phyloP scores from a whole-genome alignment of 2,797 vertebrate genomes.

The Danio tinwini region DNA sequence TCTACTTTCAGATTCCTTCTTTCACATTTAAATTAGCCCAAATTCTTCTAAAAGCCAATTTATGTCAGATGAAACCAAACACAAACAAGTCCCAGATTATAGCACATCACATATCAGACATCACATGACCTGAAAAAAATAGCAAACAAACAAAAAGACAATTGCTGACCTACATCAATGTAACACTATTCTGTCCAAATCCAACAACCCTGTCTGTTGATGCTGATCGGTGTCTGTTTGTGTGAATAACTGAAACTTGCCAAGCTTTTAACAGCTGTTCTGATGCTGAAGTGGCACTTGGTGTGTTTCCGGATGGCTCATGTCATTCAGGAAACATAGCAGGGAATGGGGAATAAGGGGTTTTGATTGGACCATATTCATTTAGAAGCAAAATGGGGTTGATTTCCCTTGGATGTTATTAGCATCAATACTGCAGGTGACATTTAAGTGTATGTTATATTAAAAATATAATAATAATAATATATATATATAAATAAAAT shows the following conservation, averaged over 20 bases:
- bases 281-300: slow-evolving; percentile 14
- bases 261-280: slow-evolving; percentile 18
- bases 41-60: background rate
- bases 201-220: background rate
- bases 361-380: slow-evolving; percentile 20
- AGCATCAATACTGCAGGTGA: slow-evolving; percentile 2
- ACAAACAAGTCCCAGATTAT: background rate
- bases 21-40: background rate
- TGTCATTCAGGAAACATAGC: slow-evolving; percentile 11
- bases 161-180: background rate
- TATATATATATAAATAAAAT: too few species aligned
- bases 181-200: background rate
- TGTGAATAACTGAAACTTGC: background rate
- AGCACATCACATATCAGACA: background rate
- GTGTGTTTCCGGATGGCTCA: slow-evolving; percentile 1
- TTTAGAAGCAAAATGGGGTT: background rate
- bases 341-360: background rate
- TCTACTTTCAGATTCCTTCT: background rate
- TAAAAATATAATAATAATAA: too few species aligned
- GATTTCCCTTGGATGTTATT: slow-evolving; percentile 9
- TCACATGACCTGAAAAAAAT: background rate
- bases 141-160: background rate
- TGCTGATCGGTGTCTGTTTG: background rate
- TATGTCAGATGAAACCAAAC: background rate
- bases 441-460: background rate